Base-by-base conservation (phyloP, 1,140 invertebrate species). In the Drosophila leontia region DNA sequence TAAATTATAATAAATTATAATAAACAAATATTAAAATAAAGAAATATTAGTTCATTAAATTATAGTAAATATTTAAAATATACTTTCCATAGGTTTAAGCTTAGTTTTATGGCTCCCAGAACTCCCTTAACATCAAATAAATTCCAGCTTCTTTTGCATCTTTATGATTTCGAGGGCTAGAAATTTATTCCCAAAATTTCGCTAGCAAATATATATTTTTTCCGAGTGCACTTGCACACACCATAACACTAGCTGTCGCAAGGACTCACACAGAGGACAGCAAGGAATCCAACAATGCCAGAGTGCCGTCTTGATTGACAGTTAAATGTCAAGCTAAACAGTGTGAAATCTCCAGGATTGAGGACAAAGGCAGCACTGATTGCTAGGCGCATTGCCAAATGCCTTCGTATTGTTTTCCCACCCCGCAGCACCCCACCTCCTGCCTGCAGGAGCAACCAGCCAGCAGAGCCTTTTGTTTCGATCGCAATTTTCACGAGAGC, bases 271-370 rank as follows among this genome's bases (percentile, higher is more conserved):
- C 75, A 44, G 64, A 39, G 56, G 57, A 63, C 64, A 50, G 48
- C 57, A 50, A 68, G 63, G 29, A 67, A 57, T 68, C 74, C 74
- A 53, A 81, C 82, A 85, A 67, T 85, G 82, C 75, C 84, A 51
- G 56, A 69, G 48, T 45, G 75, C 65, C 48, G 45, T 58, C 60
- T 78, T 87, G 83, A 87, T 87, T 87, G 83, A 87, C 83, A 87
- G 83, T 78, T 87, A 87, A 87, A 87, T 87, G 83, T 87, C 84
- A 88, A 87, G 83, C 83, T 87, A 88, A 87, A 87, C 83, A 87
- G 83, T 87, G 83, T 87, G 83, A 87, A 88, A 87, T 88, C 80
- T 74, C 67, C 39, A 32, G 65, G 55, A 71, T 45, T 53, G 70
- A 68, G 72, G 65, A 83, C 80, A 87, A 86, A 78, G 68, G 83